Evolutionary conservation across 2,113 vertebrate species (phyloP).

Genomic region (Crypturellus undulatus): DNA sequence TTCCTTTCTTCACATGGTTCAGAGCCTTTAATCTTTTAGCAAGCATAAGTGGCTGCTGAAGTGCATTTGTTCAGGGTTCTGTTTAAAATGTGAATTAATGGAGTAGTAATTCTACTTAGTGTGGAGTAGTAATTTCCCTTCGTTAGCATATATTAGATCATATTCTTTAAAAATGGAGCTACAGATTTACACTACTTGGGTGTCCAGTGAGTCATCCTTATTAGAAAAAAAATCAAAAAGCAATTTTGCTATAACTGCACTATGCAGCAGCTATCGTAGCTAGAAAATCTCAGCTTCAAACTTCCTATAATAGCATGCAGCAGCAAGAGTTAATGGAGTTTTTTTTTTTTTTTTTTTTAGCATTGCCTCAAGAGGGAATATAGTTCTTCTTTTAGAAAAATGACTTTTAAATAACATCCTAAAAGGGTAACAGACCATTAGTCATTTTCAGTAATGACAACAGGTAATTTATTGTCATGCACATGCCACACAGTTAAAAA

Average conservation of each 20-base stretch:
- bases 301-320: not conserved
- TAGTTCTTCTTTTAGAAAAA: slow-evolving; percentile 74
- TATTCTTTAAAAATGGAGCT: not conserved
- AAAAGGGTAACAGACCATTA: slow-evolving; percentile 73
- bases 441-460: slow-evolving; percentile 75
- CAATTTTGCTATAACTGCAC: not conserved
- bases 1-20: slow-evolving; percentile 44
- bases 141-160: not conserved
- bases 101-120: not conserved
- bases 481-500: slow-evolving; percentile 46
- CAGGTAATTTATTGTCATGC: slow-evolving; percentile 69
- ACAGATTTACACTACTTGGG: not conserved
- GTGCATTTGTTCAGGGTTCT: slow-evolving; percentile 20
- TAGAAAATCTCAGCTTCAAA: not conserved
- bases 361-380: slow-evolving; percentile 56
- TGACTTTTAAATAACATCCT: slow-evolving; percentile 78
- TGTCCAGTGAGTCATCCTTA: not conserved
- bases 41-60: slow-evolving; percentile 45
- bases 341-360: not conserved
- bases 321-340: slow-evolving; percentile 17
- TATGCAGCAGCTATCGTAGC: not conserved
- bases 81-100: slow-evolving; percentile 26
- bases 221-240: not conserved
- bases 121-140: not conserved
- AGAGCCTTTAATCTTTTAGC: slow-evolving; percentile 59